phyloP scores from a whole-genome alignment of 2,797 vertebrate genomes.

The Enteromius fasciolatus region DNA sequence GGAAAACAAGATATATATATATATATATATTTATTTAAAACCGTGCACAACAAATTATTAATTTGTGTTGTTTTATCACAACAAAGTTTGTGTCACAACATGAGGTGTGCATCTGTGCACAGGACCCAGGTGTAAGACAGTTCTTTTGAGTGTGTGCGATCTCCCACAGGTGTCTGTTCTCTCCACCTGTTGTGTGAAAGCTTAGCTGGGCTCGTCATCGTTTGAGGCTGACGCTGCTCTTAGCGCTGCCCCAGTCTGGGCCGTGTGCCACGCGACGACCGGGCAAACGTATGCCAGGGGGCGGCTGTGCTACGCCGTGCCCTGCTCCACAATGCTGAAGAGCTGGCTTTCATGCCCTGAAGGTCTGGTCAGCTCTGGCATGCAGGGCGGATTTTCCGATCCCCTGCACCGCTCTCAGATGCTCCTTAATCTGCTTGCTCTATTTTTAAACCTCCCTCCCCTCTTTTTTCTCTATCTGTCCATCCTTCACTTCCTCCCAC shows the following conservation, averaged over 20 bases:
- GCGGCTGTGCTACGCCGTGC: conserved; percentile 13
- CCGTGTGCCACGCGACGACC: conserved; percentile 28
- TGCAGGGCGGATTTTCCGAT: conserved; percentile 75
- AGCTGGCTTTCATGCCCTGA: conserved; percentile 52
- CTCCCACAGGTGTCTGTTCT: conserved; percentile 72
- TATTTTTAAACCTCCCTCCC: conserved; percentile 74
- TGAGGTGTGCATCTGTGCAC: conserved; percentile 53
- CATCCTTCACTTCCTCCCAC: conserved; percentile 66
- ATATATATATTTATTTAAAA: background rate
- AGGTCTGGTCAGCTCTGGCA: conserved; percentile 72
- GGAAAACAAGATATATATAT: conserved; percentile 8
- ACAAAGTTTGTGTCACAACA: conserved; percentile 20
- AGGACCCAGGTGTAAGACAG: conserved; percentile 30
- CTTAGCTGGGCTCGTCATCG: conserved; percentile 25
- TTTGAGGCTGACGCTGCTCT: conserved; percentile 19
- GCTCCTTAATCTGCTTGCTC: conserved; percentile 79
- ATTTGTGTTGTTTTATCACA: background rate
- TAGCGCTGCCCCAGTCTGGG: conserved; percentile 27
- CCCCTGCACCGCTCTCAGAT: conserved; percentile 78
- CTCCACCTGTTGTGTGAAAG: conserved; percentile 70
- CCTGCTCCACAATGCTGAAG: conserved; percentile 34
- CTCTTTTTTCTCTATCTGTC: conserved; percentile 59
- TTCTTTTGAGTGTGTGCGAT: conserved; percentile 40
- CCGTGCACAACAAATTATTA: background rate
- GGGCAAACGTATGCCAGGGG: conserved; percentile 40